Evolutionary conservation across 2,797 vertebrate genomes (phyloP), one percentile per base, ranked within the genome.

Genomic region (Ctenosaura bakeri): DNA sequence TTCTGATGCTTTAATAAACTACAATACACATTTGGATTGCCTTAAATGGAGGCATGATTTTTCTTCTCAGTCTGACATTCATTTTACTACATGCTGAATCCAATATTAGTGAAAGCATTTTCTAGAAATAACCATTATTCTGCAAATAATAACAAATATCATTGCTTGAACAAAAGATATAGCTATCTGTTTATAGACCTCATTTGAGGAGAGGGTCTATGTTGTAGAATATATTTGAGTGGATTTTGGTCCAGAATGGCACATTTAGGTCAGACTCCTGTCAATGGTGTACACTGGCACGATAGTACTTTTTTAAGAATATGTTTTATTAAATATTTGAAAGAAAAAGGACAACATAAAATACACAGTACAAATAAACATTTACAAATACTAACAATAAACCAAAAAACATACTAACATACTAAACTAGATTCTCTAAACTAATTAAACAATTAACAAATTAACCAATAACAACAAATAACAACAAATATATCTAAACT

Each of bases 101-200:
- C 20, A 83, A n/a, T 64, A 64, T 83, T 83, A 66, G 38, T 42
- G 20, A 38, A 66, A 42, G 10, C 62, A 32, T 81, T 56, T 83
- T 83, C 35, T 20, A n/a, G 29, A 71, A 6, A 85, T 69, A n/a
- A 29, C 22, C 6, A 5, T 84, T 52, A 71, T 14, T 73, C 1
- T 24, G 0, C 46, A 42, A 18, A 0, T 9, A 91, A 87, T 64
- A 93, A 90, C 42, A 90, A 79, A 4, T 52, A 83, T 4, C 0
- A 26, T n/a, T 0, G 0, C 16, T 85, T 4, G 18, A 3, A 29
- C 54, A 32, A 66, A 81, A 24, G 32, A 38, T 86, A 74, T 4
- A 1, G 91, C 88, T 56, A 0, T 3, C 38, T n/a, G 50, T 3
- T 14, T 18, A 29, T 82, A 62, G 38, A 74, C 16, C 9, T 50